Percentiles rank a stretch among this genome's conserved stretches.
phyloP scores from a whole-genome alignment of 2,888 invertebrate species.

The Sturmia bella region DNA sequence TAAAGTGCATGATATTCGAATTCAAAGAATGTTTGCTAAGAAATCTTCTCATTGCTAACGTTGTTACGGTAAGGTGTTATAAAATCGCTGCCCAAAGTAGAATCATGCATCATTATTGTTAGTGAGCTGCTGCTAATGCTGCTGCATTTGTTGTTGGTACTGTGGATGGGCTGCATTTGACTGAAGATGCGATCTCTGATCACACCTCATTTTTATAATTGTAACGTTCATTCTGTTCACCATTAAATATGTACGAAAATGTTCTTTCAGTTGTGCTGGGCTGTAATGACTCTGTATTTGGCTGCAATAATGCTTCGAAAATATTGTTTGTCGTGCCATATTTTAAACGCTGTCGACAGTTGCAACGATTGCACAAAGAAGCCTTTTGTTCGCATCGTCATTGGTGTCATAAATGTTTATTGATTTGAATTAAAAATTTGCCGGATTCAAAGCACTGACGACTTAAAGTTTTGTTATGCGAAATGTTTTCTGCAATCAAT shows the following conservation, averaged over 20 bases:
- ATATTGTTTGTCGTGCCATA: conserved; percentile 47
- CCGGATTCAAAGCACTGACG: not conserved
- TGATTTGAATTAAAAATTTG: conserved; percentile 25
- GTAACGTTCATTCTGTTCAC: conserved; percentile 49
- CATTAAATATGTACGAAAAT: conserved; percentile 17
- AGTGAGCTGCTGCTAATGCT: conserved; percentile 1
- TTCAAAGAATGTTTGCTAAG: conserved; percentile 18
- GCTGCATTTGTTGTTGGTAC: conserved; percentile 38
- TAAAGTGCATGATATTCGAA: conserved; percentile 23
- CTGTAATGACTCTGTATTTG: conserved; percentile 20
- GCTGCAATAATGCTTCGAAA: conserved; percentile 22
- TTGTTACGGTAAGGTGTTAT: conserved; percentile 43
- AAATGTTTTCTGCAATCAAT: too few species aligned
- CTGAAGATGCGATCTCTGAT: conserved; percentile 63
- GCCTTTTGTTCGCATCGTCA: conserved; percentile 5
- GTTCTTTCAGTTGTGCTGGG: not conserved
- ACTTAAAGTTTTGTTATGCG: too few species aligned
- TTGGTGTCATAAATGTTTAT: conserved; percentile 58
- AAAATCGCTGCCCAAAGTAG: conserved; percentile 24
- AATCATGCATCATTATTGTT: conserved; percentile 23
- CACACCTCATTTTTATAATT: conserved; percentile 67
- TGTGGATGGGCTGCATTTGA: conserved; percentile 41
- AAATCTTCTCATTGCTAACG: conserved; percentile 49
- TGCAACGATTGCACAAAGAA: conserved; percentile 43
- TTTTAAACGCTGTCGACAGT: conserved; percentile 45